Conservation (phyloP, 1,140 invertebrate species). For the Chlorops oryzae region DNA sequence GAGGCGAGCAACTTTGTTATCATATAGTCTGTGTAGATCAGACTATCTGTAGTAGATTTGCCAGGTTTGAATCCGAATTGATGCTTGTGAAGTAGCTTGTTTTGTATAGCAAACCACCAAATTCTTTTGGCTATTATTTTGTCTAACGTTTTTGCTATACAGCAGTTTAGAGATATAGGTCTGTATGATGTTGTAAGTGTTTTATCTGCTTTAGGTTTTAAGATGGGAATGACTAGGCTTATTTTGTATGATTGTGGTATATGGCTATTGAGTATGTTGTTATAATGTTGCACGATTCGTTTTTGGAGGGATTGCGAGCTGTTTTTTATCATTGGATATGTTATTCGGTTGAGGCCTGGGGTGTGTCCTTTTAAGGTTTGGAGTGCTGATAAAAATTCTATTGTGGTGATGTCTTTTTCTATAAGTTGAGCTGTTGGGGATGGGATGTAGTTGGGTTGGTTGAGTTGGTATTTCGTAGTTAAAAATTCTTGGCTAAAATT, state of each 20-base stretch:
- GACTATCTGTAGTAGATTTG: conserved; percentile 1
- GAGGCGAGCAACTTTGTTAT: not conserved
- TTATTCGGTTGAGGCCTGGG: conserved; percentile 14
- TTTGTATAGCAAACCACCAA: conserved; percentile 12
- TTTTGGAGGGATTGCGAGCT: conserved; percentile 4
- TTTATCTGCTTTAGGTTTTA: conserved; percentile 6
- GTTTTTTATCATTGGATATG: conserved; percentile 16
- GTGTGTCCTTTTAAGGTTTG: conserved; percentile 16
- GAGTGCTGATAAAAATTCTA: conserved; percentile 14
- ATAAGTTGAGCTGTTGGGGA: not conserved
- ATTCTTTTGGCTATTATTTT: conserved; percentile 13
- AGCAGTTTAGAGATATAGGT: conserved; percentile 14
- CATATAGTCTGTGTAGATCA: conserved; percentile 9
- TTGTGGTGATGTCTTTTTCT: conserved; percentile 6
- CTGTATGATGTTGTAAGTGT: conserved; percentile 1
- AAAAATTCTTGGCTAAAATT: conserved; percentile 1
- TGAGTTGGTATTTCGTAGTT: not conserved
- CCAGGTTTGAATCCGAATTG: conserved; percentile 8
- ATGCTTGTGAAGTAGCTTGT: conserved; percentile 11
- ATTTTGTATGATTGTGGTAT: conserved; percentile 7
- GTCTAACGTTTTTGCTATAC: conserved; percentile 4
- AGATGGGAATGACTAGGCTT: conserved; percentile 1
- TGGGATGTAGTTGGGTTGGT: not conserved
- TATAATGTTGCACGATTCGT: conserved; percentile 15
- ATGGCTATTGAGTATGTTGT: conserved; percentile 1